A percentile compares a stretch with the other conserved stretches of the same genome.
These are phyloP conservation scores for Colletes latitarsis DNA, from an alignment of 1,140 invertebrate genomes.

Conservation along the genomic window DNA sequence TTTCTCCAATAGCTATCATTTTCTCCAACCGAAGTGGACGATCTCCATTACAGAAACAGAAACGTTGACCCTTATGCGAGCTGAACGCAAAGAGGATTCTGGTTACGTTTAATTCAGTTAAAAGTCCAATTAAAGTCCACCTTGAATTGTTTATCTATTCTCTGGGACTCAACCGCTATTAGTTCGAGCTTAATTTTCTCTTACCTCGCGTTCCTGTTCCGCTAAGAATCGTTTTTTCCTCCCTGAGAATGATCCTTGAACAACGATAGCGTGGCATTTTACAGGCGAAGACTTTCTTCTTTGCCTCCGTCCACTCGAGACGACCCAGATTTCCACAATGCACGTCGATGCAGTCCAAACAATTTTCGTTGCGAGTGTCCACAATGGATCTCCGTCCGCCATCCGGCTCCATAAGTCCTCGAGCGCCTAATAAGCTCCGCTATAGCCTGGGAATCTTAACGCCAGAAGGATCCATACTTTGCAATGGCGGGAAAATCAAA, in stretches of 20 bases:
- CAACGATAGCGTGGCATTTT: slow-evolving; percentile 15
- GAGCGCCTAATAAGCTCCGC: slow-evolving; percentile 10
- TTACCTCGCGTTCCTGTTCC: not conserved
- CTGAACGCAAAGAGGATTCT: not conserved
- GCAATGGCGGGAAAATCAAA: not conserved
- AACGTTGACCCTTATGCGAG: not conserved
- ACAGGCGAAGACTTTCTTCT: not conserved
- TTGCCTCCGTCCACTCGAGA: slow-evolving; percentile 6
- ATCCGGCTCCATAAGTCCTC: slow-evolving; percentile 13
- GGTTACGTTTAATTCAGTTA: slow-evolving; percentile 24
- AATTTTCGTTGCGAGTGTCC: slow-evolving; percentile 2
- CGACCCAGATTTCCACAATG: slow-evolving; percentile 36
- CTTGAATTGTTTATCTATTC: slow-evolving; percentile 23
- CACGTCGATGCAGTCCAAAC: slow-evolving; percentile 3
- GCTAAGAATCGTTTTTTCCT: slow-evolving; percentile 1
- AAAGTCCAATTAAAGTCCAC: slow-evolving; percentile 18
- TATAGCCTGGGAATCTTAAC: too few species aligned
- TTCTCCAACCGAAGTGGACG: not conserved
- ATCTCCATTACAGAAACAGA: not conserved
- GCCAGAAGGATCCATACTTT: not conserved
- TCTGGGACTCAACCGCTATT: not conserved
- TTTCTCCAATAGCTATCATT: not conserved
- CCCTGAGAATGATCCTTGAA: slow-evolving; percentile 2
- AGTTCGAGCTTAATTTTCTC: slow-evolving; percentile 14
- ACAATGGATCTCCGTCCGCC: not conserved